Conservation (phyloP, 2,888 invertebrate genomes). For the Cremastinae sp. region DNA sequence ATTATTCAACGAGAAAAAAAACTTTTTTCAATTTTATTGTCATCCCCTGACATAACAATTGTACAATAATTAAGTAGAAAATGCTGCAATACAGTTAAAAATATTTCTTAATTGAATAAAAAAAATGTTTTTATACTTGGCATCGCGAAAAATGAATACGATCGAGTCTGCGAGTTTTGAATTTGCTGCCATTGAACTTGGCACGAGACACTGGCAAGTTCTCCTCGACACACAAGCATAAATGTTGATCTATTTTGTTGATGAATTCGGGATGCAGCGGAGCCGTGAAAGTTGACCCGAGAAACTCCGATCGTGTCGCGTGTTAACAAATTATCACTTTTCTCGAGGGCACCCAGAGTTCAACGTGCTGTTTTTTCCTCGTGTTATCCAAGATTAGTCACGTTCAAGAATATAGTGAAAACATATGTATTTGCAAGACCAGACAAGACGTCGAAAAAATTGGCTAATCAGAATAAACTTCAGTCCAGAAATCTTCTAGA, state of each 20-base stretch:
- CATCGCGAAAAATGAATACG: no score
- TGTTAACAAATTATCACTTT: constrained; percentile 67
- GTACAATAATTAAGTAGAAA: no score
- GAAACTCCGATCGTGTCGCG: constrained; percentile 71
- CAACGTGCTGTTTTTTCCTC: constrained; percentile 53
- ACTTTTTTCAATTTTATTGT: no score
- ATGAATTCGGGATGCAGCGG: background rate
- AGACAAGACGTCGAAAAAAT: background rate
- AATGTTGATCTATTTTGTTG: background rate
- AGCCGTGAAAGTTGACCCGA: constrained; percentile 11
- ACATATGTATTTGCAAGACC: background rate
- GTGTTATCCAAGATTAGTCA: background rate
- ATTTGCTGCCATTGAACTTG: constrained; percentile 22
- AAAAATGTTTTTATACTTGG: no score
- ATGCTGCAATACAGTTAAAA: no score
- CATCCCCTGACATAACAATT: no score
- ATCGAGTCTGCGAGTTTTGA: background rate
- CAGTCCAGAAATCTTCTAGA: no score
- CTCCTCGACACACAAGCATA: background rate
- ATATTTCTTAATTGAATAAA: no score
- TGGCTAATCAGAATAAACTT: no score
- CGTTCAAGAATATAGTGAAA: background rate
- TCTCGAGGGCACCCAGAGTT: constrained; percentile 48
- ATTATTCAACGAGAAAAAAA: no score
- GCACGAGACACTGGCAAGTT: constrained; percentile 9